Conservation (phyloP, 2,113 vertebrate species). For the Laticauda colubrina region DNA sequence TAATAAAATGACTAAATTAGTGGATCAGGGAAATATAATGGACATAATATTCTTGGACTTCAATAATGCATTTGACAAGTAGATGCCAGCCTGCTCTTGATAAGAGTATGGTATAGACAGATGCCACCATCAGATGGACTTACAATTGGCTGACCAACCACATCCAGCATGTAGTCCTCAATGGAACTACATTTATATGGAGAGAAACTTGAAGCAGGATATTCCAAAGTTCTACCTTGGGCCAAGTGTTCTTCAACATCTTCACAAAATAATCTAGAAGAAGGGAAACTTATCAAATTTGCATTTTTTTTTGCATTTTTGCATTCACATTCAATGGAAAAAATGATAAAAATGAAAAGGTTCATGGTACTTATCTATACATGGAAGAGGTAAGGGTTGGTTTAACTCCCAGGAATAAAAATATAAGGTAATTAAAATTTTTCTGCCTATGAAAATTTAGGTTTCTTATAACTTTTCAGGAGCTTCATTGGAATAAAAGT, state of each 20-base stretch:
- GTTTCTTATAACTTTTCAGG: background rate
- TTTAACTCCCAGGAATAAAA: background rate
- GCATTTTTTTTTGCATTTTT: background rate
- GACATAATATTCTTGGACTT: background rate
- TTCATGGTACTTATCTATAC: background rate
- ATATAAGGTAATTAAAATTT: background rate
- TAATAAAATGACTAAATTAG: background rate
- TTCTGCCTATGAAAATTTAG: background rate
- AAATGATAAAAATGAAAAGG: background rate
- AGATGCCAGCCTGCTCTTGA: background rate
- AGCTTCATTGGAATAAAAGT: background rate
- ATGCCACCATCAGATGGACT: background rate
- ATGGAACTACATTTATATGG: background rate
- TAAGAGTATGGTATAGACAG: background rate
- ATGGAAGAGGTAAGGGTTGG: background rate
- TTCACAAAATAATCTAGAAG: background rate
- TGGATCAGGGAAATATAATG: background rate
- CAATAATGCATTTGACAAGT: background rate
- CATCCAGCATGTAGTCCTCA: background rate
- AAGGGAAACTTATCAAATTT: background rate
- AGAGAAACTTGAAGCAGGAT: background rate
- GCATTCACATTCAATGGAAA: background rate
- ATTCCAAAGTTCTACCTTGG: background rate
- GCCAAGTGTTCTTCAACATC: background rate
- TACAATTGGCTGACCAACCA: background rate